Evolutionary conservation across 2,113 vertebrate species (phyloP).

Genomic region (Saimiri boliviensis): DNA sequence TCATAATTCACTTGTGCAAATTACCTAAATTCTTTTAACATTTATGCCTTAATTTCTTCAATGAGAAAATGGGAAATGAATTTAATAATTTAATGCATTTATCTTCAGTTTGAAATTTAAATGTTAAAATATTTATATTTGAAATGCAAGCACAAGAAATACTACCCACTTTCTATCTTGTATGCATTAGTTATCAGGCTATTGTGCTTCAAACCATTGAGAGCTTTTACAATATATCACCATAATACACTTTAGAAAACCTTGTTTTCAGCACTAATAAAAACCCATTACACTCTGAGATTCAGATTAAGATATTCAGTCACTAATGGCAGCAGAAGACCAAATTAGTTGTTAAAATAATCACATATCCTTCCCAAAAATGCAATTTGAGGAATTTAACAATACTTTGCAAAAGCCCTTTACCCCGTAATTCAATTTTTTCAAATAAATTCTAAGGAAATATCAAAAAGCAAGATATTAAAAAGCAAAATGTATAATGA

Average conservation of each 20-base stretch:
- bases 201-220: not conserved
- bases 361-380: not conserved
- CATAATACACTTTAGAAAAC: not conserved
- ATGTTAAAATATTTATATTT: conserved; percentile 19
- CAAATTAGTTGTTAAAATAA: not conserved
- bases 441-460: conserved; percentile 48
- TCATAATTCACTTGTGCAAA: not conserved
- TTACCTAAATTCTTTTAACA: conserved; percentile 2
- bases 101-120: conserved; percentile 22
- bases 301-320: conserved; percentile 19
- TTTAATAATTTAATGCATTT: not conserved
- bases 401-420: conserved; percentile 20
- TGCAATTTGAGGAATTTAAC: not conserved
- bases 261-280: not conserved
- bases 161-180: not conserved
- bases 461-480: not conserved
- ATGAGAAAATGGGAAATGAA: conserved; percentile 1
- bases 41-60: conserved; percentile 31
- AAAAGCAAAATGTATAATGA: not conserved
- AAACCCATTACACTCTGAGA: not conserved
- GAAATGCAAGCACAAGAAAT: not conserved
- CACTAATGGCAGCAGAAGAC: not conserved
- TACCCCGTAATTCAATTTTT: not conserved
- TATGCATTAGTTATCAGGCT: not conserved
- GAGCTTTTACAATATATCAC: not conserved